Conservation (phyloP, 2,113 vertebrate species). For the Polypterus bichir region DNA sequence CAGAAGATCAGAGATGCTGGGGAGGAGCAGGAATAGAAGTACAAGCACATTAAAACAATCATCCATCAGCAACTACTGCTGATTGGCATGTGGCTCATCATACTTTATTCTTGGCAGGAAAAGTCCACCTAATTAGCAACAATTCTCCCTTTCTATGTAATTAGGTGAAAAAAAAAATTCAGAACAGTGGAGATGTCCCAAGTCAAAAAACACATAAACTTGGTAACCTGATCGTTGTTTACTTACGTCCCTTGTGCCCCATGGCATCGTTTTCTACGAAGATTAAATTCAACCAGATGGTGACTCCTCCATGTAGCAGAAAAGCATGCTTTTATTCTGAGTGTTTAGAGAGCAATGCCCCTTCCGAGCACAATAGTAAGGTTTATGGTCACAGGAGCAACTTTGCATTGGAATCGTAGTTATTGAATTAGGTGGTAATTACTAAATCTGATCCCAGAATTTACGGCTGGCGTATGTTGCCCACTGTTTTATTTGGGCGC, state of each 20-base stretch:
- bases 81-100: neutral
- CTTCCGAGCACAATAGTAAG: slow-evolving; percentile 15
- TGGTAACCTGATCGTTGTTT: neutral
- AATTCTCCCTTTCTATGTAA: neutral
- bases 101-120: too few relatives aligned
- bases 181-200: neutral
- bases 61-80: too few relatives aligned
- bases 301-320: slow-evolving; percentile 6
- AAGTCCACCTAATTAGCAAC: neutral
- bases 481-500: slow-evolving; percentile 4
- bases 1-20: too few relatives aligned
- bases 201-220: neutral
- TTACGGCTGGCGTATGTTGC: neutral
- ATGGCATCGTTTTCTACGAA: slow-evolving; percentile 13
- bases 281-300: neutral
- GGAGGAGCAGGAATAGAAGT: too few relatives aligned
- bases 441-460: slow-evolving; percentile 23
- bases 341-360: slow-evolving; percentile 17
- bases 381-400: neutral
- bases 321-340: slow-evolving; percentile 6
- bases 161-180: neutral
- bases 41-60: too few relatives aligned
- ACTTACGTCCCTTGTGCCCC: slow-evolving; percentile 1
- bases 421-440: slow-evolving; percentile 21
- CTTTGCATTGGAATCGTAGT: slow-evolving; percentile 24